Conservation (phyloP, 2,113 vertebrate species). For the Phycodurus eques region DNA sequence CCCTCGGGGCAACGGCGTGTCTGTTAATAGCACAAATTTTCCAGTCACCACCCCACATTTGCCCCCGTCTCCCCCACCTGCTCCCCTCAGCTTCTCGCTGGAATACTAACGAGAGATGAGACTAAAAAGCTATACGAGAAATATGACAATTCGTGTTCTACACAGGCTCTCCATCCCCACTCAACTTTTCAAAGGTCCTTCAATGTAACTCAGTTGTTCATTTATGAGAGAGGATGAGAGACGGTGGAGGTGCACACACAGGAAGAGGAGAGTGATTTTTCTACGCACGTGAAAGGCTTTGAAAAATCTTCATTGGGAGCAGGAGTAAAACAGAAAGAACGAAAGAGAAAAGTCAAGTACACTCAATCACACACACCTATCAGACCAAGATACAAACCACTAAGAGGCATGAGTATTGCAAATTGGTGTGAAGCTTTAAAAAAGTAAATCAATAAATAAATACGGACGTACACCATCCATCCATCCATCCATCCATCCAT, state of each 20-base stretch:
- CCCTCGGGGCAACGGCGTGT: background rate
- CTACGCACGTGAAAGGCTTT: slow-evolving; percentile 26
- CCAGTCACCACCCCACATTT: slow-evolving; percentile 13
- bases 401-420: no score
- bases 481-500: no score
- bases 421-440: no score
- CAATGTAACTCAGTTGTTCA: background rate
- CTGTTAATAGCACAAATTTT: slow-evolving; percentile 31
- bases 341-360: slow-evolving; percentile 14
- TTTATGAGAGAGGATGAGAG: slow-evolving; percentile 2
- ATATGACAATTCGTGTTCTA: slow-evolving; percentile 1
- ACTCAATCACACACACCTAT: background rate
- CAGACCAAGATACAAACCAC: no score
- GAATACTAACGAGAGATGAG: slow-evolving; percentile 2
- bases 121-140: background rate
- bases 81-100: background rate
- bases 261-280: slow-evolving; percentile 25
- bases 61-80: background rate
- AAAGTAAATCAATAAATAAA: no score
- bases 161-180: background rate
- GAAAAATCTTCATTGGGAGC: background rate
- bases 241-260: slow-evolving; percentile 9
- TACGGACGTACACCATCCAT: no score
- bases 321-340: background rate
- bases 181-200: background rate